Evolutionary conservation across 2,888 invertebrate species (phyloP).

Genomic region (Eubasilissa splendida): DNA sequence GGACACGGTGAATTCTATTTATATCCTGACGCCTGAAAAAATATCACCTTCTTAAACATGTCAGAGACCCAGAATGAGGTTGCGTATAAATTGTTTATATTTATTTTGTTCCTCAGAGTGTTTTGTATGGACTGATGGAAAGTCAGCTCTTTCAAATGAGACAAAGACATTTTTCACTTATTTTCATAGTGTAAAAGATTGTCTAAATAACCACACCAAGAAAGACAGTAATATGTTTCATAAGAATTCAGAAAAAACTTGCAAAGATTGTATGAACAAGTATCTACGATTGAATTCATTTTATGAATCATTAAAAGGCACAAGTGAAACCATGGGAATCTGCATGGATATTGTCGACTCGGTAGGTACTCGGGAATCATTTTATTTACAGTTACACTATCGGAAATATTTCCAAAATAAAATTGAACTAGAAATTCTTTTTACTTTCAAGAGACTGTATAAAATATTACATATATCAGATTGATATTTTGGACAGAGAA

Average conservation of each 20-base stretch:
- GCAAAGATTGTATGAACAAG: slow-evolving; percentile 71
- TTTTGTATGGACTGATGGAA: slow-evolving; percentile 68
- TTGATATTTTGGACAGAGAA: too few relatives aligned
- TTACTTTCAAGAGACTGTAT: too few relatives aligned
- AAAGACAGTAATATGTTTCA: slow-evolving; percentile 60
- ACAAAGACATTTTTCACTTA: slow-evolving; percentile 69
- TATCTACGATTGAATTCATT: slow-evolving; percentile 73
- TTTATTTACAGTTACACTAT: background rate
- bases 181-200: slow-evolving; percentile 67
- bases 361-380: slow-evolving; percentile 66
- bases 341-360: slow-evolving; percentile 81
- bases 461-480: too few relatives aligned
- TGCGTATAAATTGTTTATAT: background rate
- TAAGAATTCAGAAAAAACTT: slow-evolving; percentile 66
- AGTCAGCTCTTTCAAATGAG: slow-evolving; percentile 68
- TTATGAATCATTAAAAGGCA: slow-evolving; percentile 73
- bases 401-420: background rate
- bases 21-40: too few relatives aligned
- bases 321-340: slow-evolving; percentile 73
- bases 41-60: too few relatives aligned
- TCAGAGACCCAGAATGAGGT: too few relatives aligned
- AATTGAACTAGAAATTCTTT: background rate
- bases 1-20: too few relatives aligned
- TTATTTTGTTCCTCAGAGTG: slow-evolving; percentile 69
- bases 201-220: slow-evolving; percentile 64